A percentile compares a stretch with the other conserved stretches of the same genome.
These are phyloP conservation scores for Drosophila kepulauana DNA, from an alignment of 1,140 invertebrate species.

Conservation along the genomic window DNA sequence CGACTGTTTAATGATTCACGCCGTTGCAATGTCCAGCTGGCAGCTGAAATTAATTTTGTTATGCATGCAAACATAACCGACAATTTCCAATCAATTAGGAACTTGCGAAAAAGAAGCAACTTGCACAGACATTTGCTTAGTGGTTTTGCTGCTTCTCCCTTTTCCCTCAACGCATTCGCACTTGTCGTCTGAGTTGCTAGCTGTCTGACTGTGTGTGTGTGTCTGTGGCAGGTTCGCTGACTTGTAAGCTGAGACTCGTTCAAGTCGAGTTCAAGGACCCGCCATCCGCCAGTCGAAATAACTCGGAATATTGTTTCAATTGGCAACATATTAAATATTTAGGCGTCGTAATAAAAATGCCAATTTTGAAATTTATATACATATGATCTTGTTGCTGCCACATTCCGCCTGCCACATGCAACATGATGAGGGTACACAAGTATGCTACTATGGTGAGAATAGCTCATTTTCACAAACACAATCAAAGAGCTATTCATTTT, in stretches of 20 bases:
- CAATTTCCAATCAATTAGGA: conserved; percentile 30
- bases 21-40: neutral
- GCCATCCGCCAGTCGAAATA: neutral
- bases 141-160: neutral
- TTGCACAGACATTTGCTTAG: conserved; percentile 31
- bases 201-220: conserved; percentile 1
- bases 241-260: conserved; percentile 7
- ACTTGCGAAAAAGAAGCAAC: conserved; percentile 11
- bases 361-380: conserved; percentile 61
- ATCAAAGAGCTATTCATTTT: too few relatives aligned
- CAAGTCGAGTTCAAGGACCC: conserved; percentile 29
- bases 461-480: too few relatives aligned
- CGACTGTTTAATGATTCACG: neutral
- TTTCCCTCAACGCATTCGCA: neutral
- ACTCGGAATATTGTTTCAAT: conserved; percentile 28
- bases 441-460: too few relatives aligned
- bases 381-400: conserved; percentile 13
- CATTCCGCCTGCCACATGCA: neutral
- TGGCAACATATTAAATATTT: conserved; percentile 70
- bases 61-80: neutral
- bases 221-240: conserved; percentile 20
- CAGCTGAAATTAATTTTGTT: neutral
- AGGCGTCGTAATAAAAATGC: conserved; percentile 60
- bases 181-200: conserved; percentile 16
- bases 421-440: conserved; percentile 1